These are phyloP conservation scores for Taenaris catops DNA, from an alignment of 2,888 invertebrate species.

Conservation along the genomic window DNA sequence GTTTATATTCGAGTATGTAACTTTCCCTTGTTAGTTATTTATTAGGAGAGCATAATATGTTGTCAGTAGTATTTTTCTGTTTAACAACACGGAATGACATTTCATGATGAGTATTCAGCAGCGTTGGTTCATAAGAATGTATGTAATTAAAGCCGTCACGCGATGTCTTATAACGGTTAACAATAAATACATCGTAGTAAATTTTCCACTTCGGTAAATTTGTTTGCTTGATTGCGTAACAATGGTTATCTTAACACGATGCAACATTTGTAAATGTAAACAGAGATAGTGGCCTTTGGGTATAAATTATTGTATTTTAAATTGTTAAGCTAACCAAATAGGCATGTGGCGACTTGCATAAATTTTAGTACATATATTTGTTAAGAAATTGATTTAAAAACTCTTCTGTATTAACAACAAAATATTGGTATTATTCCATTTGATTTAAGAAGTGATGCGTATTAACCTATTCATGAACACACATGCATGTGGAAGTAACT, in stretches of 20 bases:
- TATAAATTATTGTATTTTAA: conserved; percentile 1
- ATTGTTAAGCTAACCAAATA: no score
- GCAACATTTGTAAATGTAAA: conserved; percentile 1
- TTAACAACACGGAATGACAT: conserved; percentile 42
- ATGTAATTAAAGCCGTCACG: conserved; percentile 44
- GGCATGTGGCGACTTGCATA: no score
- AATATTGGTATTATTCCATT: conserved; percentile 19
- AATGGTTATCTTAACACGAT: conserved; percentile 31
- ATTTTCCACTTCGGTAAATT: conserved; percentile 59
- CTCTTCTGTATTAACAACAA: conserved; percentile 1
- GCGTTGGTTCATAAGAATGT: conserved; percentile 28
- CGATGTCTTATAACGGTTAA: conserved; percentile 35
- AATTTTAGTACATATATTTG: no score
- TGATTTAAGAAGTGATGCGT: conserved; percentile 11
- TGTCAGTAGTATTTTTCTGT: conserved; percentile 41
- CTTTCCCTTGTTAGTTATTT: conserved; percentile 44
- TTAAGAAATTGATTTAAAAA: not conserved
- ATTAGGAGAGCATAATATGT: conserved; percentile 32
- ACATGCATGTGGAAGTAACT: conserved; percentile 17
- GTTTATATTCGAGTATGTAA: conserved; percentile 32
- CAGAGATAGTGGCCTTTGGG: conserved; percentile 1
- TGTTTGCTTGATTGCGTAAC: conserved; percentile 47
- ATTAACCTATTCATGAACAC: conserved; percentile 20
- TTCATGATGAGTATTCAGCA: conserved; percentile 28
- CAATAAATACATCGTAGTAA: conserved; percentile 49